Evolutionary conservation across 2,888 invertebrate species (phyloP), one percentile per base, ranked within the genome.

Genomic region (Thereva nobilitata): DNA sequence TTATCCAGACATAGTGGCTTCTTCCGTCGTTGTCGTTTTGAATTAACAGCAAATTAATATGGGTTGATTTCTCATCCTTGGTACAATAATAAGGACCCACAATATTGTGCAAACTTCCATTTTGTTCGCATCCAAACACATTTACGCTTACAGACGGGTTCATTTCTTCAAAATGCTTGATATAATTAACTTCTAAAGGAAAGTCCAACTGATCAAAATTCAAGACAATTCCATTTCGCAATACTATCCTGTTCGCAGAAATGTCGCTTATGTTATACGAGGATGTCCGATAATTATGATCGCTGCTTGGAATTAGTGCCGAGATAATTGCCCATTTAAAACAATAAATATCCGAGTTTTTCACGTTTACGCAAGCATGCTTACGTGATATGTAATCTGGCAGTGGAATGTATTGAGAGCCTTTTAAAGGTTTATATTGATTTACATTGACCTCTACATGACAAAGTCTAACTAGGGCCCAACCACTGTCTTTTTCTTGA

Each of bases 271-370:
- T 53, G 23, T 12, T 7, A 34, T 53, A 53, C n/a, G 53, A 53
- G 34, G 53, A 6, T 23, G 53, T 35, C 7, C 53, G 53, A 53
- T 53, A 7, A 34, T 2, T 34, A 53, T 53, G 12, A 9, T 1
- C 4, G 35, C 7, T 10, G 12, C 7, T 35, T 5, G 23, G 53
- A n/a, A 5, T 6, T 23, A 76, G 47, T 8, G 72, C 72, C 3
- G 72, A 72, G 3, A 72, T 52, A 12, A 75, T 55, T 4, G 72
- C 68, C 73, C 74, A 74, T 38, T 70, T 68, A 45, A 74, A 73
- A 47, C 74, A 75, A 54, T 67, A 68, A 38, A 69, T 47, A 65
- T 73, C 73, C 5, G 66, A 34, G 45, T 72, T 74, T 64, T 68
- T 45, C 4, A 74, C 71, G 65, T 74, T 75, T 3, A 75, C 52